Evolutionary conservation across 1,140 invertebrate genomes (phyloP).

Genomic region (Brachystomella parvula): DNA sequence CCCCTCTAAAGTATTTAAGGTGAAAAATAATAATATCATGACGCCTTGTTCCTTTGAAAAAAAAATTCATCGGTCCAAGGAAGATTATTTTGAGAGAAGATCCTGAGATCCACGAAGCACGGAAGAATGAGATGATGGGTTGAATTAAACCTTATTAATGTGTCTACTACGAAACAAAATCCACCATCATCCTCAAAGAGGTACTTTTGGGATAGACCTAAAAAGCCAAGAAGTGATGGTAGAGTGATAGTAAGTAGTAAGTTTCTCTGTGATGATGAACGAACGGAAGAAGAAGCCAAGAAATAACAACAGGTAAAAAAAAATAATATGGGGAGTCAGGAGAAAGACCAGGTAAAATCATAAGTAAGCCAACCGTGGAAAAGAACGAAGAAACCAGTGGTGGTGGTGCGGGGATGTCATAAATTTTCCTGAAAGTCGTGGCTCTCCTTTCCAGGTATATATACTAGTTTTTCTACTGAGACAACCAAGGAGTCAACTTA

Average conservation of each 20-base stretch:
- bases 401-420: background rate
- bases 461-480: no score
- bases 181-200: background rate
- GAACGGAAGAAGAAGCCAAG: background rate
- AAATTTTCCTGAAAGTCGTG: background rate
- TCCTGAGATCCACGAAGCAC: constrained; percentile 9
- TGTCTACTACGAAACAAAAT: no score
- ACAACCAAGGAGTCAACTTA: no score
- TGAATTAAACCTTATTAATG: constrained; percentile 12
- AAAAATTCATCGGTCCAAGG: no score
- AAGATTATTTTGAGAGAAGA: constrained; percentile 10
- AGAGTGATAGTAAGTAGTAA: no score
- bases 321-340: constrained; percentile 2
- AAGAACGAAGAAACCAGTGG: background rate
- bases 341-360: background rate
- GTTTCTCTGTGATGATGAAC: no score
- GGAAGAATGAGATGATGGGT: background rate
- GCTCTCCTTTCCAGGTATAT: background rate
- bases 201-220: constrained; percentile 3
- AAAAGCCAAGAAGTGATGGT: no score
- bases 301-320: constrained; percentile 2
- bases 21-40: no score
- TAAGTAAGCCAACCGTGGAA: background rate
- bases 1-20: no score
- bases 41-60: no score